Evolutionary conservation across 1,140 invertebrate species (phyloP), one percentile per base, ranked within the genome.

Genomic region (Aleiodes sp.): DNA sequence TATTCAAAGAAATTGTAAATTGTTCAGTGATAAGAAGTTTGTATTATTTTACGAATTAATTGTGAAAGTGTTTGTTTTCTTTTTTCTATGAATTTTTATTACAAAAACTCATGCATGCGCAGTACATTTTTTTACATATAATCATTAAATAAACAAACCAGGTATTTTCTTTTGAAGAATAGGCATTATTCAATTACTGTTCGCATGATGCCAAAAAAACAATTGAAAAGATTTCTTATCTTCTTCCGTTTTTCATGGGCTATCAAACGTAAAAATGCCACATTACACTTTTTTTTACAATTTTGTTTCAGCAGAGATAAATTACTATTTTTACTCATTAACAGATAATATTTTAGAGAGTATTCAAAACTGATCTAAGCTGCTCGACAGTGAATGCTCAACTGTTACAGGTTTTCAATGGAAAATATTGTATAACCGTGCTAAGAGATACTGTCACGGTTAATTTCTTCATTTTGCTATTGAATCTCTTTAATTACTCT

Each of bases 371-470:
- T 26, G 64, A 71, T 37, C 59, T 46, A 31, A 43, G 41, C 70
- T 52, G 41, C 63, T 31, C 41, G 43, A 62, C 60, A 46, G 70
- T 68, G 65, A 37, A 71, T 43, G 70, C 52, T 26, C 19, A 63
- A 71, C 70, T 71, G 70, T 57, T 28, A 68, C 52, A 60, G 33
- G 52, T 28, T 57, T 28, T 16, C 28, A 12, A n/a, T 19, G 39
- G 41, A 43, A 62, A 31, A 31, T 14, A 59, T 39, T 26, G 41
- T 43, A 14, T 14, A 8, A 7, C 21, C 8, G 19, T 35, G 43
- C 28, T 56, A 33, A 56, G n/a, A n/a, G n/a, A 33, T 52, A 4
- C 46, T 6, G 46, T 21, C 1, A 52, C 46, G 16, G 2, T 16
- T 52, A 52, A 52, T 52, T 4, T 16, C 16, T 16, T 46, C 19